A percentile compares a stretch with the other conserved stretches of the same genome.
These are phyloP conservation scores for Hippoglossus hippoglossus DNA, from an alignment of 2,797 vertebrate species.

Conservation along the genomic window DNA sequence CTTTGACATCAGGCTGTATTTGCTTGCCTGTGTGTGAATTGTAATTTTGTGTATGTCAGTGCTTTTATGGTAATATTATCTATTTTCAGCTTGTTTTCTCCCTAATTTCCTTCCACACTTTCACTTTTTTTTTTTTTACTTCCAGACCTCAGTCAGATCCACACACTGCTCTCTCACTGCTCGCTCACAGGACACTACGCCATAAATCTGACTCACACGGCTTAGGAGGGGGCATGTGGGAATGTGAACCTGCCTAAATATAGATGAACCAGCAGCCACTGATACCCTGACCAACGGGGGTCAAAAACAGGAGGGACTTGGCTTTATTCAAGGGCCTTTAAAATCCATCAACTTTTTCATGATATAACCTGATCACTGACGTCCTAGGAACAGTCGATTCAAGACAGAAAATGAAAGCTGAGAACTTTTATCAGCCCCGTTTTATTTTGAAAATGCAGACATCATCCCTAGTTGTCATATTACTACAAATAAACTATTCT, in stretches of 20 bases:
- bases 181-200: constrained; percentile 60
- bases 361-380: constrained; percentile 33
- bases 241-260: constrained; percentile 85
- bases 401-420: background rate
- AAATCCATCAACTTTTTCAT: constrained; percentile 56
- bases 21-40: constrained; percentile 26
- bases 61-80: background rate
- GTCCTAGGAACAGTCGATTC: background rate
- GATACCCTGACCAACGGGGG: constrained; percentile 78
- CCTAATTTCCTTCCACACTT: background rate
- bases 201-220: constrained; percentile 81
- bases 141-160: constrained; percentile 28
- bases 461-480: background rate
- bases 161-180: constrained; percentile 33
- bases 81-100: background rate
- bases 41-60: constrained; percentile 1
- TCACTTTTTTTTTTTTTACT: too few species aligned
- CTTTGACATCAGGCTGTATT: constrained; percentile 21
- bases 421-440: background rate
- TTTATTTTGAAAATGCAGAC: too few species aligned
- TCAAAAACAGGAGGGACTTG: constrained; percentile 70
- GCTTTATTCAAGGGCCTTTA: constrained; percentile 61
- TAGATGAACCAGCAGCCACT: constrained; percentile 80
- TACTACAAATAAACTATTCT: background rate
- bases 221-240: constrained; percentile 79